Base-by-base conservation (phyloP, 2,888 invertebrate species). In the Ferrisia virgata region DNA sequence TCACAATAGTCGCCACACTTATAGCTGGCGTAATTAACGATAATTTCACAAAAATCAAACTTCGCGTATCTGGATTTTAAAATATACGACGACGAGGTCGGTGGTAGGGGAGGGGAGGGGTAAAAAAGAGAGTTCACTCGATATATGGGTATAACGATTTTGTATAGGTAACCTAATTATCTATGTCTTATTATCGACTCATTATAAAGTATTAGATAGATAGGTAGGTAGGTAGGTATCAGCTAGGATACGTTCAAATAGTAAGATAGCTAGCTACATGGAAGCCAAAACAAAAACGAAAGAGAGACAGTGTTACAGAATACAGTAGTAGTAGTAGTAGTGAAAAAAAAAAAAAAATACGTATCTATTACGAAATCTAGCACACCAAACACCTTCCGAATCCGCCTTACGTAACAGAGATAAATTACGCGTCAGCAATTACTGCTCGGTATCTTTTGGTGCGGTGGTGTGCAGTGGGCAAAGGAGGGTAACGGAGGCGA, bases 291-390 rank as follows among this genome's bases (percentile, higher is more conserved):
- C 18, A 53, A 47, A 5, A 64, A n/a, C n/a, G 22, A 64, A 28
- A 64, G 9, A 39, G 39, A 39, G 39, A 11, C 39, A 39, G 11
- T 39, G 11, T 11, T 5, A 39, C 6, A 39, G 39, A 39, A 39
- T n/a, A n/a, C n/a, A n/a, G n/a, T n/a, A n/a, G n/a, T n/a, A n/a
- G n/a, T n/a, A n/a, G n/a, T n/a, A n/a, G n/a, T n/a, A n/a, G n/a
- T n/a, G n/a, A 39, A 64, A 64, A 64, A 64, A 64, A 5, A 6
- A 15, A 64, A 28, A 64, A 64, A 31, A 64, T 15, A 64, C 64
- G 64, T 53, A 64, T 64, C 64, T 64, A 4, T 64, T 64, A 64
- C 64, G 64, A 64, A 64, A 64, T 64, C 64, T 64, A 64, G 64
- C 64, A 64, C 64, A 53, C 53, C 53, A 31, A 22, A 28, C 64